phyloP scores from a whole-genome alignment of 2,888 invertebrate genomes.

The Sthenelais limicola region DNA sequence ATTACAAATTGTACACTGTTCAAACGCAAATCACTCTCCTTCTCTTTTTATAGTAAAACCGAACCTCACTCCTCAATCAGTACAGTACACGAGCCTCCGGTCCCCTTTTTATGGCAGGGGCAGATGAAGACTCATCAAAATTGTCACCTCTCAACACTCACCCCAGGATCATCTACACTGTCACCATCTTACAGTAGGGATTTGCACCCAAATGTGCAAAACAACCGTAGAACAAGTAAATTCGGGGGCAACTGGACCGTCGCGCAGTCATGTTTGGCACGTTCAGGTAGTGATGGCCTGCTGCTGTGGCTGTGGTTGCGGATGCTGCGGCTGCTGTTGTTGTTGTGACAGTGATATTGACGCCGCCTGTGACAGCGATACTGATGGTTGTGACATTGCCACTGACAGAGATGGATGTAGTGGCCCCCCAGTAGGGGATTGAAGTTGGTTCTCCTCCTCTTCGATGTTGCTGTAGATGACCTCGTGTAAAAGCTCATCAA shows the following conservation, averaged over 20 bases:
- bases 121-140: no score
- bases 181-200: conserved; percentile 1
- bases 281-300: conserved; percentile 32
- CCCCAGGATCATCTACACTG: neutral
- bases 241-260: neutral
- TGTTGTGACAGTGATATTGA: no score
- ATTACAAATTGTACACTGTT: conserved; percentile 25
- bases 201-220: conserved; percentile 31
- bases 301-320: no score
- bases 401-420: no score
- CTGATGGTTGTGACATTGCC: no score
- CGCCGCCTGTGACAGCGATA: no score
- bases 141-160: conserved; percentile 15
- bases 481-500: conserved; percentile 69
- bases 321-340: no score
- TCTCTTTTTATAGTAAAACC: no score
- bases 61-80: no score
- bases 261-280: neutral
- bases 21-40: neutral
- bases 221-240: conserved; percentile 25
- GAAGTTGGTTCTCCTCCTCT: conserved; percentile 45
- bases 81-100: no score
- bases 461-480: conserved; percentile 63
- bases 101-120: no score
- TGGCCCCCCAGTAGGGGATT: no score